Evolutionary conservation across 2,113 vertebrate species (phyloP).

Genomic region (Galemys pyrenaicus): DNA sequence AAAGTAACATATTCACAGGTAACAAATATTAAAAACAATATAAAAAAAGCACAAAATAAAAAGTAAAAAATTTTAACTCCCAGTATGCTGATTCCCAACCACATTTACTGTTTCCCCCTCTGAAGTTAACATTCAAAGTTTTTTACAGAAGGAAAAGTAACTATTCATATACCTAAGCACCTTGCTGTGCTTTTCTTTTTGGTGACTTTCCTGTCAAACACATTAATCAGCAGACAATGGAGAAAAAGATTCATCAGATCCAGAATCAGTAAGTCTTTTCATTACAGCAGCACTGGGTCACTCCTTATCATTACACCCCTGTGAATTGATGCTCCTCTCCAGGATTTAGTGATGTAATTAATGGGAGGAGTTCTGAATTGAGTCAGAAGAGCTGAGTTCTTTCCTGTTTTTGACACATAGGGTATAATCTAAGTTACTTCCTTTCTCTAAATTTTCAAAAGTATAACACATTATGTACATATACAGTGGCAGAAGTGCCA

Average conservation of each 20-base stretch:
- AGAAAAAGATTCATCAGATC: not conserved
- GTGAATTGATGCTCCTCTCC: not conserved
- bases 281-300: not conserved
- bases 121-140: not conserved
- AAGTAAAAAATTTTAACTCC: not conserved
- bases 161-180: not conserved
- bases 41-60: conserved; percentile 2
- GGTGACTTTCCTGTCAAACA: not conserved
- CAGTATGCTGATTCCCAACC: not conserved
- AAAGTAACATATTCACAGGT: not conserved
- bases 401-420: not conserved
- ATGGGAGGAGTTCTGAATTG: not conserved
- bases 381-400: not conserved
- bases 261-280: not conserved
- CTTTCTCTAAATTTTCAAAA: conserved; percentile 33
- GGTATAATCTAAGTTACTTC: not conserved
- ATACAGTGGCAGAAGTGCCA: not conserved
- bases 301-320: not conserved
- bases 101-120: not conserved
- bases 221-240: not conserved
- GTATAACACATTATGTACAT: not conserved
- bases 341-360: not conserved
- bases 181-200: not conserved
- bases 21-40: not conserved
- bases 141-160: not conserved